A percentile compares a stretch with the other conserved stretches of the same genome.
phyloP scores from a whole-genome alignment of 2,113 vertebrate species.

The Thamnaconus septentrionalis region DNA sequence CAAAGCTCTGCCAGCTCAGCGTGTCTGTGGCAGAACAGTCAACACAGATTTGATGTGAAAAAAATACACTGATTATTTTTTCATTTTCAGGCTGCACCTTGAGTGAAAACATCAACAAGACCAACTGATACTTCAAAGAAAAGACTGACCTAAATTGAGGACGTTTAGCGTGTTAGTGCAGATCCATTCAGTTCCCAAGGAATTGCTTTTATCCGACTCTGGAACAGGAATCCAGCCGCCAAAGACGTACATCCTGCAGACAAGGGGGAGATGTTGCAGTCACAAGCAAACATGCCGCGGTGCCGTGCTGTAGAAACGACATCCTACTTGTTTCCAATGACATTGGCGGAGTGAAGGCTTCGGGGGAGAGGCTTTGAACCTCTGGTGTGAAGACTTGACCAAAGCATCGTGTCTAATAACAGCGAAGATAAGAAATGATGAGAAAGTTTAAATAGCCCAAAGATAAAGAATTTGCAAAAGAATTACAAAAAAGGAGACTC shows the following conservation, averaged over 20 bases:
- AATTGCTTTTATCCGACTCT: slow-evolving; percentile 69
- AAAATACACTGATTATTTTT: not conserved
- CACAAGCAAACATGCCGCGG: not conserved
- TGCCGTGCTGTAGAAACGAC: not conserved
- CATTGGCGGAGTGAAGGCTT: slow-evolving; percentile 92
- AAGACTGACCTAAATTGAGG: slow-evolving; percentile 87
- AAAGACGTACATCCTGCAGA: slow-evolving; percentile 93
- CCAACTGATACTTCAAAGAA: not conserved
- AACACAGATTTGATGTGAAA: not conserved
- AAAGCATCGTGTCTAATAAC: slow-evolving; percentile 88
- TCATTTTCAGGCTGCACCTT: not conserved
- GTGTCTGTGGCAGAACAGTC: slow-evolving; percentile 76
- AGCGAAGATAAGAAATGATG: slow-evolving; percentile 17
- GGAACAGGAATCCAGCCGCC: slow-evolving; percentile 93
- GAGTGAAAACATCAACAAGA: not conserved
- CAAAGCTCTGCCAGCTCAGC: slow-evolving; percentile 83
- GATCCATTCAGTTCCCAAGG: slow-evolving; percentile 86
- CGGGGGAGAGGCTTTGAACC: slow-evolving; percentile 87
- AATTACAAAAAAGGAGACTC: not conserved
- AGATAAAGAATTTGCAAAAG: no score
- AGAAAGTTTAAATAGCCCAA: no score
- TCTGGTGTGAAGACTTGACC: slow-evolving; percentile 86
- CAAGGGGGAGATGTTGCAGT: slow-evolving; percentile 13
- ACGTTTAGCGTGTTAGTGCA: slow-evolving; percentile 89
- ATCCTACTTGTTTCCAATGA: slow-evolving; percentile 94